phyloP scores from a whole-genome alignment of 2,797 vertebrate genomes.

The Cyprinodon diabolis region DNA sequence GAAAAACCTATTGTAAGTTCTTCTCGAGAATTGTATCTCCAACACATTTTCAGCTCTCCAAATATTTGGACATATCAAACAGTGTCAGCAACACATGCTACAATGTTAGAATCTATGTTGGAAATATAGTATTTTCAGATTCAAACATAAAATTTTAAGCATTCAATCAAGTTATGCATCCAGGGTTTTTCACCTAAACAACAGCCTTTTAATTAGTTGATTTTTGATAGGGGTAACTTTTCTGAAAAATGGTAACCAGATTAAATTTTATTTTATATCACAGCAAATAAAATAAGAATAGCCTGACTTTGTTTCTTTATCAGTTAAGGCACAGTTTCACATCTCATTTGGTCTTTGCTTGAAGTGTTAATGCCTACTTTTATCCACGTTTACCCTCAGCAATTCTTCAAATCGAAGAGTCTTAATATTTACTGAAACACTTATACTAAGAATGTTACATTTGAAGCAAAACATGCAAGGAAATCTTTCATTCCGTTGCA shows the following conservation, averaged over 20 bases:
- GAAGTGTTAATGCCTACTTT: background rate
- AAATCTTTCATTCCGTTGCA: slow-evolving; percentile 9
- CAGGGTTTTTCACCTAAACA: no score
- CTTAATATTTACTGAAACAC: slow-evolving; percentile 19
- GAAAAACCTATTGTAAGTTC: background rate
- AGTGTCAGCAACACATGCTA: background rate
- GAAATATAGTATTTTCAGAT: background rate
- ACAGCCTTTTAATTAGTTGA: no score
- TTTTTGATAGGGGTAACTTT: no score
- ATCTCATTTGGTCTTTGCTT: background rate
- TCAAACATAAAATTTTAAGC: background rate
- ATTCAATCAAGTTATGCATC: background rate
- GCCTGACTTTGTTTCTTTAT: no score
- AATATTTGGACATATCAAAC: background rate
- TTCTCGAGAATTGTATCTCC: background rate
- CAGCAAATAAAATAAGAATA: background rate
- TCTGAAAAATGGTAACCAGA: no score
- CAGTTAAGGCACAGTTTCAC: background rate
- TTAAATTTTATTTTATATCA: background rate
- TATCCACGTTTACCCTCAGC: background rate
- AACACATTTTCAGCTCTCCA: background rate
- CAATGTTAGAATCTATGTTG: background rate
- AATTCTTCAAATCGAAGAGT: slow-evolving; percentile 6
- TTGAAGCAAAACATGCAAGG: background rate
- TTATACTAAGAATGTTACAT: slow-evolving; percentile 12